phyloP scores from a whole-genome alignment of 2,113 vertebrate species.

The Oncorhynchus gorbuscha region DNA sequence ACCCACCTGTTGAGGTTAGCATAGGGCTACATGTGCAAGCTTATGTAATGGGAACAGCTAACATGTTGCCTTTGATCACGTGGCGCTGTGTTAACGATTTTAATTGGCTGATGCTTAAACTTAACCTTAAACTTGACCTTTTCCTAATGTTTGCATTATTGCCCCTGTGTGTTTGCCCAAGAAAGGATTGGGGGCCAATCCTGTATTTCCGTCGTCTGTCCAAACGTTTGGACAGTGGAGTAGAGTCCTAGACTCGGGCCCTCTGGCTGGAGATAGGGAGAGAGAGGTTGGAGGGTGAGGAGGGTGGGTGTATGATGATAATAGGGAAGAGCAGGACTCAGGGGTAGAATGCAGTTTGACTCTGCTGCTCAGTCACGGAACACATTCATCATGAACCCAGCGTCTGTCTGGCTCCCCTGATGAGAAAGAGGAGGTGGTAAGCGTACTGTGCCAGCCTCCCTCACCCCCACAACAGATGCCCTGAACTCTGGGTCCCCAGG shows the following conservation, averaged over 20 bases:
- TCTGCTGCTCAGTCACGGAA: constrained; percentile 44
- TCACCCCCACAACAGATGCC: constrained; percentile 43
- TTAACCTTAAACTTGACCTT: too few species aligned
- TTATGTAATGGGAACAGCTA: too few species aligned
- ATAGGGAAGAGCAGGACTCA: constrained; percentile 13
- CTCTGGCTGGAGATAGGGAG: constrained; percentile 18
- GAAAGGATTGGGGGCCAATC: constrained; percentile 9
- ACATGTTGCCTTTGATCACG: too few species aligned
- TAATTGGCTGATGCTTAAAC: too few species aligned
- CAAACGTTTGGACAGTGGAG: constrained; percentile 48
- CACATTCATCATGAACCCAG: constrained; percentile 55
- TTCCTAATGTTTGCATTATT: too few species aligned
- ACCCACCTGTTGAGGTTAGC: too few species aligned
- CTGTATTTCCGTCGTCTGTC: constrained; percentile 36
- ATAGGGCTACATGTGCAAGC: too few species aligned
- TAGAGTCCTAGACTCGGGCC: not conserved
- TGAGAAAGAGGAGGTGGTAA: constrained; percentile 19
- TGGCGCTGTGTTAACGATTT: too few species aligned
- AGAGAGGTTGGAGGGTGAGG: not conserved
- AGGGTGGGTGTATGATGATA: constrained; percentile 30
- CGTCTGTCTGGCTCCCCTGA: constrained; percentile 45
- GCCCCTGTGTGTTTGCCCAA: constrained; percentile 21
- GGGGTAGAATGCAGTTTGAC: constrained; percentile 36
- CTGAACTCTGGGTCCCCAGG: constrained; percentile 36
- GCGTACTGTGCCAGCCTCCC: constrained; percentile 6